A percentile compares a stretch with the other conserved stretches of the same genome.
These are phyloP conservation scores for Xanthorhoe designata DNA, from an alignment of 2,888 invertebrate genomes.

Conservation along the genomic window DNA sequence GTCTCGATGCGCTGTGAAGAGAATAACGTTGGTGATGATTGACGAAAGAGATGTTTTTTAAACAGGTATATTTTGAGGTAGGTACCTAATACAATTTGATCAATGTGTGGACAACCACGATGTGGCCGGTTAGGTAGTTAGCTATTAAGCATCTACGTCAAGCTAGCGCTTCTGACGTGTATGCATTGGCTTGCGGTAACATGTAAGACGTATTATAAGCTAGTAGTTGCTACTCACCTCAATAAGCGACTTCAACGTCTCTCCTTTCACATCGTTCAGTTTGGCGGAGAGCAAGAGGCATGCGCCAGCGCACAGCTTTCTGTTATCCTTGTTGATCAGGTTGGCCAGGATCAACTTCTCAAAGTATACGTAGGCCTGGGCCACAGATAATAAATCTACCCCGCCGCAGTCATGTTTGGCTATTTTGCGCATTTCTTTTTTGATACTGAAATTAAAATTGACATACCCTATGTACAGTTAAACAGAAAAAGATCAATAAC, in stretches of 20 bases:
- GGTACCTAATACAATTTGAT: no score
- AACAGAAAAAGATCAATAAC: no score
- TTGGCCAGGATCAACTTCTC: constrained; percentile 97
- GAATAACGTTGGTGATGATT: not conserved
- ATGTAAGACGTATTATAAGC: no score
- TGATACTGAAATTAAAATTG: constrained; percentile 88
- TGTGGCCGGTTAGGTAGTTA: no score
- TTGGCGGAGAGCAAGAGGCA: constrained; percentile 97
- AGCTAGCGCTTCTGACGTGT: no score
- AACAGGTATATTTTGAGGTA: no score
- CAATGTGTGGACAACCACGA: no score
- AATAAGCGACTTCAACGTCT: constrained; percentile 92
- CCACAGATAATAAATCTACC: constrained; percentile 95
- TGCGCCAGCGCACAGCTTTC: constrained; percentile 98
- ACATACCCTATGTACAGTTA: no score
- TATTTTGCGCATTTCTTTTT: constrained; percentile 97
- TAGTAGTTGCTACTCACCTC: constrained; percentile 89
- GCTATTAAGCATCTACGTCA: no score
- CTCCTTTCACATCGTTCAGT: constrained; percentile 98
- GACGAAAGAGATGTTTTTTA: no score
- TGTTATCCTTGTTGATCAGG: constrained; percentile 96
- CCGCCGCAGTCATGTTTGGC: constrained; percentile 93
- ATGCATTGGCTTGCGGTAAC: no score
- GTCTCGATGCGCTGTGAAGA: constrained; percentile 92
- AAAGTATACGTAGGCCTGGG: constrained; percentile 99